Conservation (phyloP, 2,797 vertebrate species). For the Cryptoblepharus egeriae region DNA sequence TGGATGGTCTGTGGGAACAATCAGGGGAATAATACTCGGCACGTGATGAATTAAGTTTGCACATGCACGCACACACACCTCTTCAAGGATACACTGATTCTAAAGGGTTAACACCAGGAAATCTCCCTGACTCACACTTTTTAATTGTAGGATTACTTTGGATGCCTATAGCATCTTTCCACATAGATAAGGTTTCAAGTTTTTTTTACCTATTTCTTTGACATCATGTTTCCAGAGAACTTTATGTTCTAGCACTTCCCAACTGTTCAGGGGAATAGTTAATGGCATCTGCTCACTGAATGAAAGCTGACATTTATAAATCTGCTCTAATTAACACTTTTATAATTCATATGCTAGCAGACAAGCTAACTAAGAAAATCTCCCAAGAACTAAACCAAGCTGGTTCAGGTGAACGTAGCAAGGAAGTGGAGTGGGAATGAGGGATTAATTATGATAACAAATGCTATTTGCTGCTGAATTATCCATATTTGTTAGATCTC, state of each 20-base stretch:
- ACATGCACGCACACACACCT: background rate
- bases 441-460: background rate
- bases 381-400: background rate
- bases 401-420: background rate
- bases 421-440: background rate
- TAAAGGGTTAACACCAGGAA: background rate
- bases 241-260: background rate
- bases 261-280: slow-evolving; percentile 4
- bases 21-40: slow-evolving; percentile 13
- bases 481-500: too few relatives aligned
- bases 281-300: slow-evolving; percentile 6
- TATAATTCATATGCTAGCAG: background rate
- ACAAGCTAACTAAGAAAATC: background rate
- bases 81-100: background rate
- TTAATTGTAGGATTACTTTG: background rate
- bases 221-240: background rate
- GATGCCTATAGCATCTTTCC: background rate
- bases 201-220: background rate
- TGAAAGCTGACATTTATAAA: slow-evolving; percentile 16
- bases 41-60: background rate
- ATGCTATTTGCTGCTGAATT: background rate
- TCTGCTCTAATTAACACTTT: slow-evolving; percentile 23
- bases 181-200: background rate
- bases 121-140: background rate
- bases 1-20: slow-evolving; percentile 43